phyloP scores from a whole-genome alignment of 2,888 invertebrate species.

The Idaea aversata region DNA sequence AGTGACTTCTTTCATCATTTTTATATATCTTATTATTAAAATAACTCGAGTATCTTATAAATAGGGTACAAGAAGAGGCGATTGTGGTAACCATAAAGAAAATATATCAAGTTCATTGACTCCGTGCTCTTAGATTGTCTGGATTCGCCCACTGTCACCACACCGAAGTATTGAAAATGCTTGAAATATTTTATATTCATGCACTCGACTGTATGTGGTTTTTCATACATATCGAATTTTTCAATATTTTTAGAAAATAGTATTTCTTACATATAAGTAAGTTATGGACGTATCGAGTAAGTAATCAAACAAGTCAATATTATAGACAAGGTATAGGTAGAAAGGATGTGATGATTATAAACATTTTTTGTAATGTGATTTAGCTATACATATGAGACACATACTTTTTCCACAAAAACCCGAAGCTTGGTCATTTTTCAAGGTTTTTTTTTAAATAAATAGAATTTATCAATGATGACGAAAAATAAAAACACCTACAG shows the following conservation, averaged over 20 bases:
- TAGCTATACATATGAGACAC: too few relatives aligned
- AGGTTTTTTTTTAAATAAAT: too few relatives aligned
- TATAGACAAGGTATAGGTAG: too few relatives aligned
- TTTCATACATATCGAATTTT: not conserved
- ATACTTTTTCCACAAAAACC: too few relatives aligned
- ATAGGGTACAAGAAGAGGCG: not conserved
- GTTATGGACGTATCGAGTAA: not conserved
- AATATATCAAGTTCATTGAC: not conserved
- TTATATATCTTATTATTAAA: too few relatives aligned
- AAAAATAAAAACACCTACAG: too few relatives aligned
- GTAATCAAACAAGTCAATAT: not conserved
- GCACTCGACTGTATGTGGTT: not conserved
- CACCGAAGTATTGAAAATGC: slow-evolving; percentile 3
- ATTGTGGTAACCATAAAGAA: not conserved
- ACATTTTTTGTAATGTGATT: too few relatives aligned
- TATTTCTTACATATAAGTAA: not conserved
- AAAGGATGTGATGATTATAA: too few relatives aligned
- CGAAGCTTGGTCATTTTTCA: too few relatives aligned
- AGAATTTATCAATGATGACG: too few relatives aligned
- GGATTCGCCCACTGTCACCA: not conserved
- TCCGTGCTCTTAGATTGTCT: not conserved
- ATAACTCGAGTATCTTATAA: too few relatives aligned
- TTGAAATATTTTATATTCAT: slow-evolving; percentile 19
- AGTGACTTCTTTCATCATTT: too few relatives aligned
- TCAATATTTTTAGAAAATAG: not conserved